These are phyloP conservation scores for Tortrix viridana DNA, from an alignment of 2,888 invertebrate species.

Conservation along the genomic window DNA sequence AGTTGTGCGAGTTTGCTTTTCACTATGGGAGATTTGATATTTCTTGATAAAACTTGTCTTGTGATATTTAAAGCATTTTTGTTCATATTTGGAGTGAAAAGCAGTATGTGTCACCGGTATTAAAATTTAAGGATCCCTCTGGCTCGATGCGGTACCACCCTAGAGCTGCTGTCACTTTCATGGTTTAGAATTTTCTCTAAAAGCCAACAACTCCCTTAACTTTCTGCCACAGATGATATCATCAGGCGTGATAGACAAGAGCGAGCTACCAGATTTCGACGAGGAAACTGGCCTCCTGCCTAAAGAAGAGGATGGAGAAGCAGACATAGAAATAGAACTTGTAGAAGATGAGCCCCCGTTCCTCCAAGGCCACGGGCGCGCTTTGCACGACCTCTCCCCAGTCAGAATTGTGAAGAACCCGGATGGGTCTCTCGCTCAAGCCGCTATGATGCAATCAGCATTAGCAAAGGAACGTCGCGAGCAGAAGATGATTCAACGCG, in stretches of 20 bases:
- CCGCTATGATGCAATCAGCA: slow-evolving; percentile 99
- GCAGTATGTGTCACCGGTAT: too few species aligned
- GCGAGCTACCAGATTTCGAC: slow-evolving; percentile 98
- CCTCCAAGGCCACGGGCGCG: slow-evolving; percentile 95
- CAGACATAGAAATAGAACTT: slow-evolving; percentile 99
- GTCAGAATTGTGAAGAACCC: slow-evolving; percentile 99
- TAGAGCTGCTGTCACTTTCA: too few species aligned
- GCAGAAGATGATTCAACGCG: slow-evolving; percentile 97
- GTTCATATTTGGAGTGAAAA: too few species aligned
- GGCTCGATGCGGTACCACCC: too few species aligned
- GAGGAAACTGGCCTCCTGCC: slow-evolving; percentile 97
- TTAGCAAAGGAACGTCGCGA: slow-evolving; percentile 98
- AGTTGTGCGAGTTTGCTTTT: too few species aligned
- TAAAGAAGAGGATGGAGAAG: slow-evolving; percentile 96
- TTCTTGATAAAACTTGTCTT: too few species aligned
- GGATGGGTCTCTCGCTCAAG: slow-evolving; percentile 98
- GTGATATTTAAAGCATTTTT: too few species aligned
- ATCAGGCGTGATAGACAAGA: slow-evolving; percentile 95
- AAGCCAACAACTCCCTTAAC: too few species aligned
- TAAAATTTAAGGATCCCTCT: too few species aligned
- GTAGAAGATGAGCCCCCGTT: slow-evolving; percentile 99
- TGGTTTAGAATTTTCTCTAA: too few species aligned
- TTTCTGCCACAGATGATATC: slow-evolving; percentile 89
- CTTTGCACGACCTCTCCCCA: slow-evolving; percentile 95
- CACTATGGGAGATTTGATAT: too few species aligned